Conservation (phyloP, 2,888 invertebrate species). For the Tigriopus californicus region DNA sequence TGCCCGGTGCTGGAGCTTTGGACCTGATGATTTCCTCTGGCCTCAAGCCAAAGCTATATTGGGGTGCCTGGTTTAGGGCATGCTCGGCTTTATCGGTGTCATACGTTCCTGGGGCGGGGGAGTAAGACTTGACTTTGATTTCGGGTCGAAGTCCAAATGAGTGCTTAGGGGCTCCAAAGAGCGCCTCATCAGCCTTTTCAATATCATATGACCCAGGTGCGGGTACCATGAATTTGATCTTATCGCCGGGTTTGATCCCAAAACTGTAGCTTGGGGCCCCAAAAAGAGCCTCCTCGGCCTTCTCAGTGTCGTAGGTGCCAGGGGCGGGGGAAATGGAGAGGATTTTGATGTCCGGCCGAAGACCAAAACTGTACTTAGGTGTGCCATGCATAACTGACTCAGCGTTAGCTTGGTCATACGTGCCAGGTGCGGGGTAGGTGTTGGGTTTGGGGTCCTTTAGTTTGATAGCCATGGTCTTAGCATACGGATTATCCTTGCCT, state of each 20-base stretch:
- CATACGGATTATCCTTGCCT: constrained; percentile 7
- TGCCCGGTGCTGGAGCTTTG: constrained; percentile 10
- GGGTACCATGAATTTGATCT: background rate
- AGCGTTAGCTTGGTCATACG: constrained; percentile 28
- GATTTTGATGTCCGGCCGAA: constrained; percentile 3
- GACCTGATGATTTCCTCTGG: background rate
- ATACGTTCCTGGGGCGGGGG: constrained; percentile 13
- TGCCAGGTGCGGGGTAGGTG: constrained; percentile 23
- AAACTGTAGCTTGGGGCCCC: background rate
- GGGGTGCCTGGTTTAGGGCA: background rate
- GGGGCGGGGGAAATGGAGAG: constrained; percentile 9
- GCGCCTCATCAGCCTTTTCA: background rate
- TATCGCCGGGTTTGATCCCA: constrained; percentile 9
- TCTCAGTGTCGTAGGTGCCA: constrained; percentile 12
- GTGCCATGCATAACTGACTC: constrained; percentile 25
- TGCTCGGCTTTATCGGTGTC: constrained; percentile 2
- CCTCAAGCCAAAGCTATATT: constrained; percentile 7
- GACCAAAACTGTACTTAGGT: constrained; percentile 7
- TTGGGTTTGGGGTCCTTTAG: background rate
- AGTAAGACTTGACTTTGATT: background rate
- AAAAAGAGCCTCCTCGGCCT: background rate
- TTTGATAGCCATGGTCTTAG: constrained; percentile 6
- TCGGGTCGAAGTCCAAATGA: constrained; percentile 8
- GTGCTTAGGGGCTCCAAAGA: background rate
- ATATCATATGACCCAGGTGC: constrained; percentile 6